These are phyloP conservation scores for Saturnia pavonia DNA, from an alignment of 2,888 invertebrate species.

Conservation along the genomic window DNA sequence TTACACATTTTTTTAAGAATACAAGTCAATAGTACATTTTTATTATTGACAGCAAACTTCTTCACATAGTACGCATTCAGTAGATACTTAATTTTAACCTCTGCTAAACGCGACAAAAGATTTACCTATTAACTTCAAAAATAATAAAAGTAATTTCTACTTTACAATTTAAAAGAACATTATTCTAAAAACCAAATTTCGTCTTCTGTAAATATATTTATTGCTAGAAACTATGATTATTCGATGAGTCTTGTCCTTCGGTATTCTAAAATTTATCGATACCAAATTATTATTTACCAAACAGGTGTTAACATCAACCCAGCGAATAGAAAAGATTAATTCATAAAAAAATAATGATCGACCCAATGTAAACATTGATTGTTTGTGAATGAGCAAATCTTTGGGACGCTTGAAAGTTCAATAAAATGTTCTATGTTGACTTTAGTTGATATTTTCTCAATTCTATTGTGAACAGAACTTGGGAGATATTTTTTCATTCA, in stretches of 20 bases:
- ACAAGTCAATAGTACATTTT: too few species aligned
- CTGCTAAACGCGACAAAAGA: too few species aligned
- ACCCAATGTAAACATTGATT: slow-evolving; percentile 69
- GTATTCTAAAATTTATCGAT: background rate
- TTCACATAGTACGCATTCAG: too few species aligned
- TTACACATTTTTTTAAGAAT: too few species aligned
- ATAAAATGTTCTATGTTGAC: slow-evolving; percentile 10
- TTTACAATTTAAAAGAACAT: too few species aligned
- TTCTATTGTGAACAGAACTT: background rate
- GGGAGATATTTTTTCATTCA: background rate
- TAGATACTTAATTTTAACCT: too few species aligned
- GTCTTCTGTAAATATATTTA: background rate
- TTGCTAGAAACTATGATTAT: too few species aligned
- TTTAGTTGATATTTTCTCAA: background rate
- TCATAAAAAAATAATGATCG: slow-evolving; percentile 57
- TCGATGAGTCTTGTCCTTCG: background rate
- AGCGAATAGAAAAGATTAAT: slow-evolving; percentile 33
- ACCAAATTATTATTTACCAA: slow-evolving; percentile 2
- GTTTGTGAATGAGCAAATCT: slow-evolving; percentile 44
- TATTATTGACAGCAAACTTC: too few species aligned
- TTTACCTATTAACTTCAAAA: too few species aligned
- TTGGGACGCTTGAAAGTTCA: background rate
- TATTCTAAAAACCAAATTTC: too few species aligned
- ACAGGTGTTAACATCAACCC: slow-evolving; percentile 33
- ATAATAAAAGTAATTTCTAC: too few species aligned